phyloP scores from a whole-genome alignment of 2,797 vertebrate species.

The Mallotus villosus region DNA sequence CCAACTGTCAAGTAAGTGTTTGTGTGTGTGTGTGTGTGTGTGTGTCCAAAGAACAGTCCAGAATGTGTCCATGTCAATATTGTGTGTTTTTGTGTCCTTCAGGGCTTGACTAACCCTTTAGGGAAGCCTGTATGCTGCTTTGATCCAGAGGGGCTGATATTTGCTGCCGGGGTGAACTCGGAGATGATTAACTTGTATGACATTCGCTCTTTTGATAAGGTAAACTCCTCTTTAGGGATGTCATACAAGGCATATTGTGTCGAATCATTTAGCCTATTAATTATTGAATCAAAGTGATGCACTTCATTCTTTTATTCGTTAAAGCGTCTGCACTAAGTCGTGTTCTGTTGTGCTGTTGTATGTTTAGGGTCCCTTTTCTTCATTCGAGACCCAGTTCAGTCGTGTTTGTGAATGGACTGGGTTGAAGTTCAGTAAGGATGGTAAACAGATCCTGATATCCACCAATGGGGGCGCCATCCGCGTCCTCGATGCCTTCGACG shows the following conservation, averaged over 20 bases:
- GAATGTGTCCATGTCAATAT: not conserved
- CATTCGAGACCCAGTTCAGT: constrained; percentile 86
- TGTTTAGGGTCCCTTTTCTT: constrained; percentile 88
- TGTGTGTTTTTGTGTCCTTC: constrained; percentile 24
- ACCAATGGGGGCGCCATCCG: constrained; percentile 88
- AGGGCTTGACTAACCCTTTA: constrained; percentile 90
- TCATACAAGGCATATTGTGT: no score
- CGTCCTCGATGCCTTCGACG: constrained; percentile 88
- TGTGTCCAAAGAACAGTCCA: not conserved
- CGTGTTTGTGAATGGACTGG: constrained; percentile 90
- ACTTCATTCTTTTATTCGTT: not conserved
- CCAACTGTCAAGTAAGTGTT: constrained; percentile 83
- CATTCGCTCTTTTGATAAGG: constrained; percentile 85
- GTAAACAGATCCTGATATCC: constrained; percentile 89
- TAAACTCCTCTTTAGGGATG: constrained; percentile 18
- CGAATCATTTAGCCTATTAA: no score
- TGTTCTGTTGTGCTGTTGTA: not conserved
- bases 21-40: not conserved
- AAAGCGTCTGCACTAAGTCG: not conserved
- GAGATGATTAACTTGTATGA: constrained; percentile 91
- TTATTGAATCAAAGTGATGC: not conserved
- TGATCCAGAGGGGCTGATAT: constrained; percentile 93
- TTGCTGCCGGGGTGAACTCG: constrained; percentile 91
- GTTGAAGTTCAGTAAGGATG: constrained; percentile 90
- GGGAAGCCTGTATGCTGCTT: constrained; percentile 93